A percentile compares a stretch with the other conserved stretches of the same genome.
These are phyloP conservation scores for Nanorana parkeri DNA, from an alignment of 2,113 vertebrate species.

Conservation along the genomic window DNA sequence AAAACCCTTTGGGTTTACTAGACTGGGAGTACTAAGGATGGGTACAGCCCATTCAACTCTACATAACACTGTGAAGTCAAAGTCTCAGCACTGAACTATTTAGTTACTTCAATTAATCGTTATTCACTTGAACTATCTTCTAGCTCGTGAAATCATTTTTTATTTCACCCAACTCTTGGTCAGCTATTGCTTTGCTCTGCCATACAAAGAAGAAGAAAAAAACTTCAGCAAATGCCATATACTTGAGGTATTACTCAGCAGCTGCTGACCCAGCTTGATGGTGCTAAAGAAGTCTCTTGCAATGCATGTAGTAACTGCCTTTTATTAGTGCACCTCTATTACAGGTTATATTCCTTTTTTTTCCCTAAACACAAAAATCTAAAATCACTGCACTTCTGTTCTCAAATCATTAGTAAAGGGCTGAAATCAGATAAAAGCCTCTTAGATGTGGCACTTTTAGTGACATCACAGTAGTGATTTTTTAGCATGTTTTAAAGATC, in stretches of 20 bases:
- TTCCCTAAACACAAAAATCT: neutral
- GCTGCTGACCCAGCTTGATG: constrained; percentile 2
- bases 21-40: too few relatives aligned
- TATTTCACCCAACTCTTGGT: neutral
- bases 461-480: constrained; percentile 49
- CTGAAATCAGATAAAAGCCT: constrained; percentile 72
- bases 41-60: neutral
- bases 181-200: neutral
- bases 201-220: constrained; percentile 3
- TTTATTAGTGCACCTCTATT: constrained; percentile 6
- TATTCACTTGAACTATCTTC: neutral
- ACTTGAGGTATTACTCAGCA: neutral
- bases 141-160: neutral
- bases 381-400: constrained; percentile 11
- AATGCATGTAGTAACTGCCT: constrained; percentile 36
- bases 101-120: neutral
- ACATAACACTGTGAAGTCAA: constrained; percentile 5
- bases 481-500: constrained; percentile 63
- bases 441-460: constrained; percentile 54
- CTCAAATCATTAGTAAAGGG: constrained; percentile 60
- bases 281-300: constrained; percentile 4
- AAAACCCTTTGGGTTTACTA: too few relatives aligned
- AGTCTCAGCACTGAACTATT: neutral
- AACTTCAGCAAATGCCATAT: constrained; percentile 25
- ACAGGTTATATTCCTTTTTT: neutral